Base-by-base conservation (phyloP, 1,140 invertebrate genomes). In the Hyles vespertilio region DNA sequence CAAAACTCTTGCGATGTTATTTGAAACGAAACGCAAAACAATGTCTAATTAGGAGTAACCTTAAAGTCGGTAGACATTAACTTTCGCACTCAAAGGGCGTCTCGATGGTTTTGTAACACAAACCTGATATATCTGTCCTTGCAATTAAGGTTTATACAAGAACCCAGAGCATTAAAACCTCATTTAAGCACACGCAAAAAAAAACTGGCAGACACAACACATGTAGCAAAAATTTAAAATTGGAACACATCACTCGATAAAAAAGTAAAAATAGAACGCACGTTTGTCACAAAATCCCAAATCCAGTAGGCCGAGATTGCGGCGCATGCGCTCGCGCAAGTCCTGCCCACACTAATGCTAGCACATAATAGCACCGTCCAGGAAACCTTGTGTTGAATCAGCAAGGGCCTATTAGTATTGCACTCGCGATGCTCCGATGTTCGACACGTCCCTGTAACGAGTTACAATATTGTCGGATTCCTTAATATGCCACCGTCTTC, bases 341-440 rank as follows among this genome's bases (percentile, higher is more conserved):
- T 67, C 65, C 67, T 72, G 67, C 71, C 62, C 59, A 69, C 66
- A 74, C 76, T 79, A 72, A 69, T 66, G 66, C 67, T 71, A 73
- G 67, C 60, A 47, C 47, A 61, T 67, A 66, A 64, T 75, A 74
- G 63, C 51, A 49, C 55, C 54, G 61, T 67, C 65, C 68, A 72
- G 76, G 72, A 76, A 76, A 70, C 69, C 63, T 54, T 44, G 10
- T 22, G 9, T 11, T 22, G 22, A 11, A 66, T 58, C 56, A 22
- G 61, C 63, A 76, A 74, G 73, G 73, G 70, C 70, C 56, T 48
- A 73, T 77, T 78, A 64, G 69, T 73, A 75, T 72, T 68, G 58
- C 65, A 65, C 49, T 43, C 70, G 61, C 67, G 70, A 59, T 51
- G 9, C 36, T 11, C 32, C 32, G 32, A 10, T 11, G 3, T 3